Conservation (phyloP, 2,888 invertebrate species). For the Pyrocoelia pectoralis region DNA sequence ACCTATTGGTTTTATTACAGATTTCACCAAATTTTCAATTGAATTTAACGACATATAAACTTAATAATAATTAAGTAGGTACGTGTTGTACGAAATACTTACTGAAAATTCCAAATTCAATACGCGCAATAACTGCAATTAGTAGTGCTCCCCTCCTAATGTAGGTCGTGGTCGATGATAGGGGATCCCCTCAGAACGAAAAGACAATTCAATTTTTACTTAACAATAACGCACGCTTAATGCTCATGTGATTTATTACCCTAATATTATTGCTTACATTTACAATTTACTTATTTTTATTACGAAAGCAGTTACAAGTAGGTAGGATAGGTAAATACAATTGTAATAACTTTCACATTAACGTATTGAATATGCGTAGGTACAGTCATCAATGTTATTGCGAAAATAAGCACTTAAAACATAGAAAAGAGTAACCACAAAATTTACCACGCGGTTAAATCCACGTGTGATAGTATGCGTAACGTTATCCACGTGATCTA, state of each 20-base stretch:
- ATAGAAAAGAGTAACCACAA: neutral
- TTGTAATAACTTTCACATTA: too few species aligned
- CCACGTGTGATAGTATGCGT: constrained; percentile 47
- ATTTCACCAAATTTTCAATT: too few species aligned
- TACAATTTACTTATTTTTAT: neutral
- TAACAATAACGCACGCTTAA: neutral
- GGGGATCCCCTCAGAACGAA: neutral
- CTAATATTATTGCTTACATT: neutral
- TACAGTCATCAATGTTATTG: neutral
- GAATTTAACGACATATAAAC: too few species aligned
- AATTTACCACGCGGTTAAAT: constrained; percentile 21
- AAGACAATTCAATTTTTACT: neutral
- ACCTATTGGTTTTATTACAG: too few species aligned
- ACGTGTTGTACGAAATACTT: neutral
- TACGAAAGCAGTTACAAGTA: too few species aligned
- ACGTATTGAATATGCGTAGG: neutral
- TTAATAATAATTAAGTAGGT: too few species aligned
- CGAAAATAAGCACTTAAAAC: neutral
- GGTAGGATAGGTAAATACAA: too few species aligned
- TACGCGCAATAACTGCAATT: neutral
- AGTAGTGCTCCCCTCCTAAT: neutral
- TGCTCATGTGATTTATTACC: neutral
- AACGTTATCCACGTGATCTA: constrained; percentile 45
- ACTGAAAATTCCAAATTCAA: neutral
- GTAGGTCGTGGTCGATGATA: neutral